Conservation (phyloP, 2,113 vertebrate species). For the Lagopus leucura region DNA sequence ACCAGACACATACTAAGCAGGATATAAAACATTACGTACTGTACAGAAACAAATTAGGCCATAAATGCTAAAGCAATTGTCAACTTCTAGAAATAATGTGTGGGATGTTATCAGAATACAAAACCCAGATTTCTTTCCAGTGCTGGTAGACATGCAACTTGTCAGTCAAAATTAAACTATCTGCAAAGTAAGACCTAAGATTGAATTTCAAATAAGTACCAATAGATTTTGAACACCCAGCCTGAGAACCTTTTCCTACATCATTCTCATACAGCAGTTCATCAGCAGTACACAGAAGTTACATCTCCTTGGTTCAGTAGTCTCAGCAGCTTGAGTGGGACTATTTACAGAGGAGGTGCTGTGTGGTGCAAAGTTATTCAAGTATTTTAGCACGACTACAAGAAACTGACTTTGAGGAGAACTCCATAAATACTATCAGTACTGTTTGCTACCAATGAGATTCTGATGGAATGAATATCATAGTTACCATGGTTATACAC, state of each 20-base stretch:
- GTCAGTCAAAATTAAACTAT: background rate
- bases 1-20: background rate
- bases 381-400: background rate
- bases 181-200: background rate
- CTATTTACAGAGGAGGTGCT: background rate
- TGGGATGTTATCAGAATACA: background rate
- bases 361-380: background rate
- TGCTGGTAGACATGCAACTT: background rate
- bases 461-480: background rate
- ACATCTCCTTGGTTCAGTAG: background rate
- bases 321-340: background rate
- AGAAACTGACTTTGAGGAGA: background rate
- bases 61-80: background rate
- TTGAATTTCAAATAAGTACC: background rate
- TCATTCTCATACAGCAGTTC: background rate
- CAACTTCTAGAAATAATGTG: background rate
- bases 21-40: background rate
- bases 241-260: background rate
- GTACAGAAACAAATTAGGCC: background rate
- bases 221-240: background rate
- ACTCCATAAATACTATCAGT: background rate
- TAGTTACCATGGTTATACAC: background rate
- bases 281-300: background rate
- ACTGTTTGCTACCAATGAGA: background rate
- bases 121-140: background rate